Evolutionary conservation across 2,113 vertebrate genomes (phyloP), one percentile per base, ranked within the genome.

Genomic region (Calidris pugnax): DNA sequence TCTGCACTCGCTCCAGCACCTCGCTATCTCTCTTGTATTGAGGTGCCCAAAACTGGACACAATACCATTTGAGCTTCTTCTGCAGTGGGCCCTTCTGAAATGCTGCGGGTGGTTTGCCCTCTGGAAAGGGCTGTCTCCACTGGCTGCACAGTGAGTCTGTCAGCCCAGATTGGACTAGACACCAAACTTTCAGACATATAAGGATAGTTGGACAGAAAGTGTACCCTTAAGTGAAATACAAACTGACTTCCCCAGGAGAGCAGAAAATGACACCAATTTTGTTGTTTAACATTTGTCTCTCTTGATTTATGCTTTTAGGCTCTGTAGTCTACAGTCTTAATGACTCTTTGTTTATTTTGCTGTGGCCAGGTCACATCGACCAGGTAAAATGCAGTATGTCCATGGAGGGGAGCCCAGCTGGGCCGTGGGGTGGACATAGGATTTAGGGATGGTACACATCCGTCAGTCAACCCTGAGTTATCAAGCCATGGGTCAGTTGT

Each of bases 141-240:
- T 37, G 69, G 17, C 68, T 75, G 47, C 59, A 66, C 50, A 75
- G 32, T 0, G 0, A 41, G 9, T 55, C 66, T 47, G 1, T 91
- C 47, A 64, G 74, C 51, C 10, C 20, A 28, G 19, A 21, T 4
- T 47, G 26, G 22, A 41, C 33, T n/a, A 47, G 90, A 39, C 12
- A 41, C 37, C 33, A 21, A 75, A 33, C n/a, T 59, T 80, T 6
- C 4, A 85, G 51, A 20, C 5, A 1, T 3, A 1, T 11, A 55
- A 45, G 10, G 7, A 7, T 55, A 59, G 37, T 26, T 72, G 32
- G 55, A 55, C 26, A 67, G 47, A 67, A 81, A 24, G n/a, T n/a
- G 6, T n/a, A 67, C 23, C 20, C 23, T 89, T 75, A n/a, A 81
- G 67, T 66, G 41, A 74, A 83, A 59, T 43, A 22, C 4, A 62